Percentiles rank a stretch among this genome's conserved stretches.
These are phyloP conservation scores for Chironomus striatipennis DNA, from an alignment of 1,140 invertebrate species.

Conservation along the genomic window DNA sequence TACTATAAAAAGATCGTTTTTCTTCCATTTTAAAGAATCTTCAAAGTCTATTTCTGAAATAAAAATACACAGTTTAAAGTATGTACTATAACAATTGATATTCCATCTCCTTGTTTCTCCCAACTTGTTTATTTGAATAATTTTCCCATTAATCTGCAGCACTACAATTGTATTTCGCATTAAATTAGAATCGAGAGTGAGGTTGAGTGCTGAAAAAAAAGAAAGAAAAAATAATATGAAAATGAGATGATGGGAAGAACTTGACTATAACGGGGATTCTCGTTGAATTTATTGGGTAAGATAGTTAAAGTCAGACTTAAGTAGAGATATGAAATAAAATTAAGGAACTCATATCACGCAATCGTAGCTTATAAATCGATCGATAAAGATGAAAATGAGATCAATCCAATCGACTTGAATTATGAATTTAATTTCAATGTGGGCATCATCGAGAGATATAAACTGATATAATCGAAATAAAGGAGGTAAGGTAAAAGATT, in stretches of 20 bases:
- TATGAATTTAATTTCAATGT: not conserved
- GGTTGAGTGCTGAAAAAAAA: too few species aligned
- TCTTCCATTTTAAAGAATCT: too few species aligned
- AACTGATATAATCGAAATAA: not conserved
- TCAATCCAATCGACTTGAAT: not conserved
- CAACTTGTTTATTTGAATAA: not conserved
- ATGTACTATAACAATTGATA: too few species aligned
- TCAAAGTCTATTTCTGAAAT: too few species aligned
- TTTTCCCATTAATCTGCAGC: not conserved
- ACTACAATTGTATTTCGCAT: too few species aligned
- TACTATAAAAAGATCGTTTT: too few species aligned
- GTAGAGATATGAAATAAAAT: not conserved
- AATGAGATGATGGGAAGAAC: too few species aligned
- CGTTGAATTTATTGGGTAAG: not conserved
- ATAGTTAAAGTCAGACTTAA: not conserved
- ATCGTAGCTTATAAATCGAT: not conserved
- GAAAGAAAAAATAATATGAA: too few species aligned
- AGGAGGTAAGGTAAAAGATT: too few species aligned
- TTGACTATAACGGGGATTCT: not conserved
- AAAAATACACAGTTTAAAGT: too few species aligned
- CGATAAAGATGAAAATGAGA: not conserved
- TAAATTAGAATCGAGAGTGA: too few species aligned
- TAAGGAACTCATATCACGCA: slow-evolving; percentile 21
- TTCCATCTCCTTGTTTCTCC: too few species aligned
- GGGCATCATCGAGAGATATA: slow-evolving; percentile 10